Percentiles rank a stretch among this genome's conserved stretches.
phyloP scores from a whole-genome alignment of 2,113 vertebrate species.

The Microcebus tavaratra region DNA sequence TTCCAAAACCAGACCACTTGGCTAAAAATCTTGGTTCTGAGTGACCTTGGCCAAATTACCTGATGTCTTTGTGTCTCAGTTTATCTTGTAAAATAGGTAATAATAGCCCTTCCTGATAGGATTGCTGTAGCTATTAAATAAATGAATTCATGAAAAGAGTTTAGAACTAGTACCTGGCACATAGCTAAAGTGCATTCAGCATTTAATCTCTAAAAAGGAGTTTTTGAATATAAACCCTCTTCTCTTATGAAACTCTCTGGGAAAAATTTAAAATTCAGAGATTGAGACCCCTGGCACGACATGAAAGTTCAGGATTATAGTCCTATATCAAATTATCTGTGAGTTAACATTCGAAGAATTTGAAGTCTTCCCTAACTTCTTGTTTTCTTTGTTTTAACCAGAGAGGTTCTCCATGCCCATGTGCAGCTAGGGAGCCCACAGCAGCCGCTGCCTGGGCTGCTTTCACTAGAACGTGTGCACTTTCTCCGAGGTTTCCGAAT shows the following conservation, averaged over 20 bases:
- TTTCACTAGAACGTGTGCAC: not conserved
- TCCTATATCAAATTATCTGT: not conserved
- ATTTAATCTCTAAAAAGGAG: not conserved
- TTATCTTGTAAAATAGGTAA: not conserved
- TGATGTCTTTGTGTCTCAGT: not conserved
- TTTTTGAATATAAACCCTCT: not conserved
- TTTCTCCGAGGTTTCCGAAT: not conserved
- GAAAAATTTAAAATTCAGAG: conserved; percentile 39
- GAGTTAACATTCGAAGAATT: conserved; percentile 36
- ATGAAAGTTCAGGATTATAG: not conserved
- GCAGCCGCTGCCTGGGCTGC: not conserved
- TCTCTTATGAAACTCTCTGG: not conserved
- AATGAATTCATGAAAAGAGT: not conserved
- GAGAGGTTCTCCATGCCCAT: not conserved
- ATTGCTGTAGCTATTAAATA: not conserved
- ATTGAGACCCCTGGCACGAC: not conserved
- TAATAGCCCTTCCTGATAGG: not conserved
- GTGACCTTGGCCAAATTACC: not conserved
- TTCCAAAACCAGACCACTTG: not conserved
- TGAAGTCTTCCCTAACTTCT: not conserved
- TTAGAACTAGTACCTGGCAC: not conserved
- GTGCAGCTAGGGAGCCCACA: not conserved
- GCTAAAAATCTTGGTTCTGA: not conserved
- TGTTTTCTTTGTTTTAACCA: not conserved
- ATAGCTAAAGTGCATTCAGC: not conserved